Percentiles rank a stretch among this genome's conserved stretches.
Conservation (phyloP, 2,113 vertebrate genomes). For the Proterorhinus semilunaris region DNA sequence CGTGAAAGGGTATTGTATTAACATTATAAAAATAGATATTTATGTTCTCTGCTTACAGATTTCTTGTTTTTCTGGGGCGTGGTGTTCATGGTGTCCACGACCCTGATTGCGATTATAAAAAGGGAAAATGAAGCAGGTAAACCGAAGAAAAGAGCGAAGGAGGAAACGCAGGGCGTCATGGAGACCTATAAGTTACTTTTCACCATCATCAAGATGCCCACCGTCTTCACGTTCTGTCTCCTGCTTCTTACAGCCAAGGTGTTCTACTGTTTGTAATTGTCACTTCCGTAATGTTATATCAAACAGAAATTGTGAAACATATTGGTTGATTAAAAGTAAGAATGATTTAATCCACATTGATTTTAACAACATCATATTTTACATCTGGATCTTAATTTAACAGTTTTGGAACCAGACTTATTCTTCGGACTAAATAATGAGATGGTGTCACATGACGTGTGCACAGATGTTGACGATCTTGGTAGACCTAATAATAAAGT, state of each 20-base stretch:
- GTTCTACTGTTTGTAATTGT: background rate
- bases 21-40: background rate
- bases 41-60: slow-evolving; percentile 73
- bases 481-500: no score
- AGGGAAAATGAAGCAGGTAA: slow-evolving; percentile 79
- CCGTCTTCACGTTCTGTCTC: slow-evolving; percentile 89
- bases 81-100: slow-evolving; percentile 92
- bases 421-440: no score
- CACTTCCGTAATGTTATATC: no score
- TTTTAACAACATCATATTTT: no score
- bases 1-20: no score
- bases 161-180: slow-evolving; percentile 89
- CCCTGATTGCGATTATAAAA: slow-evolving; percentile 90
- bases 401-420: no score
- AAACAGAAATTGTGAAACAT: no score
- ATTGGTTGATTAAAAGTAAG: no score
- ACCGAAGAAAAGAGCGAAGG: slow-evolving; percentile 68
- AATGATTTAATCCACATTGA: no score
- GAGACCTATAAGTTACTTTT: slow-evolving; percentile 91
- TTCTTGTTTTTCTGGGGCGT: slow-evolving; percentile 97
- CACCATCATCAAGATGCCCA: slow-evolving; percentile 92
- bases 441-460: no score
- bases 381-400: no score
- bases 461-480: no score
- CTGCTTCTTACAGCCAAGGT: slow-evolving; percentile 96